Evolutionary conservation across 30 jellyfish, hydroid and myxozoan species (phyloP).

Genomic region (Rhopilema esculentum): DNA sequence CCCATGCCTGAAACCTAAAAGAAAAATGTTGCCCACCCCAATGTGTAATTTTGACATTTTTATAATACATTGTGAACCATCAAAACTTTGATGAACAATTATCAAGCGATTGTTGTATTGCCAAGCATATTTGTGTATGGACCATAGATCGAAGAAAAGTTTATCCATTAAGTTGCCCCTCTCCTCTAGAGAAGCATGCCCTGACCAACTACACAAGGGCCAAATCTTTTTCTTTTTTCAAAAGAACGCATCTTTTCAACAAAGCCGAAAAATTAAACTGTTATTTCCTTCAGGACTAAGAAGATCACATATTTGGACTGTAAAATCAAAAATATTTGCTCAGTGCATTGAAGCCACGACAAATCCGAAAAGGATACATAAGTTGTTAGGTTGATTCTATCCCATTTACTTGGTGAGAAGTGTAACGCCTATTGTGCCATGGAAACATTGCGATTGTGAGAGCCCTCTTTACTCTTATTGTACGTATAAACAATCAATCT

Average conservation of each 20-base stretch:
- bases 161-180: background rate
- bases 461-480: constrained; percentile 28
- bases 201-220: too few species aligned
- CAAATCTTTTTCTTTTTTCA: background rate
- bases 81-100: background rate
- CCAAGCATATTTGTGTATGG: background rate
- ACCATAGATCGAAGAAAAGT: background rate
- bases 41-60: too few species aligned
- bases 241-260: background rate
- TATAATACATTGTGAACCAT: too few species aligned
- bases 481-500: constrained; percentile 49
- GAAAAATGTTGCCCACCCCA: too few species aligned
- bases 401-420: constrained; percentile 22
- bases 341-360: background rate
- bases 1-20: too few species aligned
- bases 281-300: background rate
- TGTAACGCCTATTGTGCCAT: constrained; percentile 48
- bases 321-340: background rate
- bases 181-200: background rate
- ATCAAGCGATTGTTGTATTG: background rate
- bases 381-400: background rate
- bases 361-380: constrained; percentile 17
- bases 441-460: constrained; percentile 41
- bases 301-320: background rate
- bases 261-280: background rate